phyloP scores from a whole-genome alignment of 1,140 invertebrate species.

The Musca domestica region DNA sequence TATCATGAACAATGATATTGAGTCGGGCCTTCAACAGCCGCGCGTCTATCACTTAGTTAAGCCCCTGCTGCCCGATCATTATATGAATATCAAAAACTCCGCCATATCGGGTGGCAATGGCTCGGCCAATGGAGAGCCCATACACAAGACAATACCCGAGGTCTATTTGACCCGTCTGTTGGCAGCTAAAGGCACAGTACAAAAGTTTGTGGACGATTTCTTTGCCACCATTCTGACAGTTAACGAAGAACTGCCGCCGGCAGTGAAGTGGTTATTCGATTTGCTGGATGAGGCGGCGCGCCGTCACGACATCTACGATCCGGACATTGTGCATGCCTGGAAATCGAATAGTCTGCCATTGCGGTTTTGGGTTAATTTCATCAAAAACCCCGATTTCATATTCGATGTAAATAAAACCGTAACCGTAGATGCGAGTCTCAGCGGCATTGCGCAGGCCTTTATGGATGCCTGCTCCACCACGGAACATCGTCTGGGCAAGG shows the following conservation, averaged over 20 bases:
- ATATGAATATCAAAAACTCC: slow-evolving; percentile 54
- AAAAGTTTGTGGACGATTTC: slow-evolving; percentile 96
- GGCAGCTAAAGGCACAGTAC: slow-evolving; percentile 92
- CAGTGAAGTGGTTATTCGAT: slow-evolving; percentile 95
- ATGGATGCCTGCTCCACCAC: slow-evolving; percentile 92
- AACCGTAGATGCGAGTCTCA: slow-evolving; percentile 88
- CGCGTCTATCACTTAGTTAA: slow-evolving; percentile 79
- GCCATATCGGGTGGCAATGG: slow-evolving; percentile 39
- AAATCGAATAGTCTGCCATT: slow-evolving; percentile 93
- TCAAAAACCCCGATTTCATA: slow-evolving; percentile 96
- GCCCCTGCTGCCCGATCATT: slow-evolving; percentile 61
- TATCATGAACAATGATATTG: slow-evolving; percentile 75
- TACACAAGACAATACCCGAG: slow-evolving; percentile 91
- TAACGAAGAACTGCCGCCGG: slow-evolving; percentile 84
- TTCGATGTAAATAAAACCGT: slow-evolving; percentile 93
- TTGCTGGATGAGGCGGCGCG: slow-evolving; percentile 87
- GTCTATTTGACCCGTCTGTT: slow-evolving; percentile 90
- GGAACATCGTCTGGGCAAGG: slow-evolving; percentile 86
- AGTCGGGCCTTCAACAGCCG: slow-evolving; percentile 59
- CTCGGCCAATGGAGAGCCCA: slow-evolving; percentile 61
- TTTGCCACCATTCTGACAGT: slow-evolving; percentile 85
- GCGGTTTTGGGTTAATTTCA: slow-evolving; percentile 95
- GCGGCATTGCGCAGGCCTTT: slow-evolving; percentile 93
- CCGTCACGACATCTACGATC: slow-evolving; percentile 78
- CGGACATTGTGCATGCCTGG: slow-evolving; percentile 93